phyloP scores from a whole-genome alignment of 2,888 invertebrate species.

The Rhogogaster chlorosoma region DNA sequence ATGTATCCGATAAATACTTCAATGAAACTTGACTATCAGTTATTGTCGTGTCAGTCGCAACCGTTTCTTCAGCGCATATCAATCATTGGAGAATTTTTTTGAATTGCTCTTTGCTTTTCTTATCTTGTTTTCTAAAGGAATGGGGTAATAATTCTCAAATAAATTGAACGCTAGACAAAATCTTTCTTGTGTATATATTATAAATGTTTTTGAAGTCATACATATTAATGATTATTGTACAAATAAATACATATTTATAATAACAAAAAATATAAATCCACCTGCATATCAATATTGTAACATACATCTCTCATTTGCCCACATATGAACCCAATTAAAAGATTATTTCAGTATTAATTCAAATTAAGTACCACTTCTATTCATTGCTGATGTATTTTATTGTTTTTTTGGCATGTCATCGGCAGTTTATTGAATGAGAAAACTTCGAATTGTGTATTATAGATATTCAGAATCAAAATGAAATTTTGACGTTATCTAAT shows the following conservation, averaged over 20 bases:
- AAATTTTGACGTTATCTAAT: not conserved
- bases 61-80: slow-evolving; percentile 89
- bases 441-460: not conserved
- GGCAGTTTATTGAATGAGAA: not conserved
- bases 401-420: no score
- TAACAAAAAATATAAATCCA: slow-evolving; percentile 74
- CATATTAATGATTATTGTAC: slow-evolving; percentile 67
- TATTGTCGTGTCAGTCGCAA: slow-evolving; percentile 89
- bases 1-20: slow-evolving; percentile 82
- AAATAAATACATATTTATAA: slow-evolving; percentile 72
- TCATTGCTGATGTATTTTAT: no score
- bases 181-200: not conserved
- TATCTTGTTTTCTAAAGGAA: not conserved
- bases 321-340: slow-evolving; percentile 54
- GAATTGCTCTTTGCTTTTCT: not conserved
- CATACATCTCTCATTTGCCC: slow-evolving; percentile 72
- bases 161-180: not conserved
- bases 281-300: slow-evolving; percentile 66
- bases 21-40: slow-evolving; percentile 82
- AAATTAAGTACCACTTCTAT: slow-evolving; percentile 52
- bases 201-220: slow-evolving; percentile 41
- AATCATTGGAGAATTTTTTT: slow-evolving; percentile 88
- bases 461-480: not conserved
- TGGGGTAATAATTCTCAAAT: not conserved
- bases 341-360: slow-evolving; percentile 13